Evolutionary conservation across 2,888 invertebrate species (phyloP).

Genomic region (Sinodicranocentrus sp.): DNA sequence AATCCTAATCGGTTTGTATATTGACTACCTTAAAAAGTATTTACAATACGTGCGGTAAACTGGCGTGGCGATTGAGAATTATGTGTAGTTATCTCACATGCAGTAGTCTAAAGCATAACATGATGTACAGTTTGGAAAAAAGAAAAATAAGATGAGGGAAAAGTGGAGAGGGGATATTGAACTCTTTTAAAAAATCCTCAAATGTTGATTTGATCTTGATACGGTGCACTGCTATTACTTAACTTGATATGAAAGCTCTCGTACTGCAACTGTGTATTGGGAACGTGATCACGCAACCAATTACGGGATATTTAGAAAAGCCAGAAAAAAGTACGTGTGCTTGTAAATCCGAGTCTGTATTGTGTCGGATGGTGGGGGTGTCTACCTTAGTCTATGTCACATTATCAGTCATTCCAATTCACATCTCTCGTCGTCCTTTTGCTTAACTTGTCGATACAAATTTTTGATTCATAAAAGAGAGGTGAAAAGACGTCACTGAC

Average conservation of each 20-base stretch:
- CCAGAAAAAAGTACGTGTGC: no score
- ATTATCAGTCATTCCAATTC: conserved; percentile 52
- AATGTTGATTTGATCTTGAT: conserved; percentile 19
- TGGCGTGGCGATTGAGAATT: no score
- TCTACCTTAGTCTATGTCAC: no score
- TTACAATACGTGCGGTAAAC: no score
- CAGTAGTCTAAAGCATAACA: no score
- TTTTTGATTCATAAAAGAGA: neutral
- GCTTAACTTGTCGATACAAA: conserved; percentile 24
- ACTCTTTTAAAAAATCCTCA: conserved; percentile 25
- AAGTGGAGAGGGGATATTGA: conserved; percentile 33
- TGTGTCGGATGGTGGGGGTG: no score
- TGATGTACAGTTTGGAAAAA: no score
- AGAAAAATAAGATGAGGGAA: no score
- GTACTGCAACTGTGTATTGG: conserved; percentile 7
- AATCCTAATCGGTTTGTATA: conserved; percentile 2
- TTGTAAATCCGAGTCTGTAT: neutral
- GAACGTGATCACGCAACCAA: conserved; percentile 56
- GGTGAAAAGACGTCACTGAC: neutral
- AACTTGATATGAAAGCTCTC: no score
- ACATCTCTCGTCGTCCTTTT: neutral
- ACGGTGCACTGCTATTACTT: neutral
- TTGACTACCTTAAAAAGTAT: no score
- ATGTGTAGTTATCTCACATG: no score
- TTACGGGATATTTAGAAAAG: conserved; percentile 27